Evolutionary conservation across 1,140 invertebrate species (phyloP).

Genomic region (Scylla paramamosain): DNA sequence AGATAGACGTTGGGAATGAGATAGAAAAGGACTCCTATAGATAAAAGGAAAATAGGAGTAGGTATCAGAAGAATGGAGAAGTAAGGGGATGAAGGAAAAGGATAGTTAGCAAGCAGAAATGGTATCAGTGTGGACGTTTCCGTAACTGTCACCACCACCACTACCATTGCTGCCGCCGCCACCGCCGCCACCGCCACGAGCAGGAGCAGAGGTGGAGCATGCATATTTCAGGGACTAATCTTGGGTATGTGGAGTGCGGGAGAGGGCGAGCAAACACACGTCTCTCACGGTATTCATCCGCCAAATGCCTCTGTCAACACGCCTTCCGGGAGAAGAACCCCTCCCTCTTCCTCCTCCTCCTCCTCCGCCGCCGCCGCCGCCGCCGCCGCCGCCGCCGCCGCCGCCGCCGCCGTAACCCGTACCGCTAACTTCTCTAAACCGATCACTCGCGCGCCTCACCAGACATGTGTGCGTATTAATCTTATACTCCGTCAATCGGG

Average conservation of each 20-base stretch:
- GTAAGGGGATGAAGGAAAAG: too few relatives aligned
- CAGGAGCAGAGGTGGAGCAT: slow-evolving; percentile 57
- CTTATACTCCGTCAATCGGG: slow-evolving; percentile 57
- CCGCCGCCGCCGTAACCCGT: background rate
- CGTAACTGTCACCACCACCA: background rate
- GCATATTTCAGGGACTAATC: slow-evolving; percentile 74
- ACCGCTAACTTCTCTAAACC: slow-evolving; percentile 69
- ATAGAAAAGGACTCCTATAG: too few relatives aligned
- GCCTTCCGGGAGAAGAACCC: background rate
- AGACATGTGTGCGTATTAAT: slow-evolving; percentile 69
- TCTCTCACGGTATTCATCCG: slow-evolving; percentile 71
- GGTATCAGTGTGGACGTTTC: too few relatives aligned
- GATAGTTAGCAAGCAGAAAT: too few relatives aligned
- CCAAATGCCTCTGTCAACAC: slow-evolving; percentile 73
- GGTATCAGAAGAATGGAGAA: too few relatives aligned
- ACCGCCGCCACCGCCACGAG: background rate
- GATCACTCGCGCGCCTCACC: slow-evolving; percentile 51
- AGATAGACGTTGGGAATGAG: too few relatives aligned
- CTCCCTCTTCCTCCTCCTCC: background rate
- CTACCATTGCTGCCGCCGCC: background rate
- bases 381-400: background rate
- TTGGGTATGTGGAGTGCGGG: slow-evolving; percentile 70
- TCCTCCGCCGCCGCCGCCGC: background rate
- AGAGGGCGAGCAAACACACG: slow-evolving; percentile 69
- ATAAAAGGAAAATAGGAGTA: too few relatives aligned